Base-by-base conservation (phyloP, 2,113 vertebrate species). In the Cochlearius cochlearius region DNA sequence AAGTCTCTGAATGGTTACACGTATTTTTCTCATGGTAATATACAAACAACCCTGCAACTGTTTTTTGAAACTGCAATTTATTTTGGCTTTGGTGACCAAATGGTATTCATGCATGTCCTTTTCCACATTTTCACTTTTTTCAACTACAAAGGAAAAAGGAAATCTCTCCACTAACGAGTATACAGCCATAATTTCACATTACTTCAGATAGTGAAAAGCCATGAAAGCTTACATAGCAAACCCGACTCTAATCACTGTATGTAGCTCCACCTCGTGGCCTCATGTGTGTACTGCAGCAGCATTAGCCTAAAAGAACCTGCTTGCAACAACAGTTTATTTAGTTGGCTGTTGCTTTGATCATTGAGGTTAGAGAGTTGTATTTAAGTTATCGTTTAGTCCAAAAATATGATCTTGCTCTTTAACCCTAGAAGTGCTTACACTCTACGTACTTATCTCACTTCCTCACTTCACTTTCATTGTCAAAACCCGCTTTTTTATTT, bases 191-290 rank as follows among this genome's bases (percentile, higher is more conserved):
- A n/a, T 36, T 32, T 74, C 58, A 52, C 21, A 25, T 29, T 18
- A 30, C 21, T 71, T 75, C 76, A n/a, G 59, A 7, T 7, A 26
- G 32, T 3, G 18, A 39, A 77, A 71, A 69, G 19, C 14, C 25
- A 15, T 39, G 26, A 6, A 80, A 45, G 25, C 41, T 45, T 27
- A 8, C 17, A 9, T 0, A n/a, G 45, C 41, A 30, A 79, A 7
- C 10, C 14, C 2, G 17, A 25, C 11, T 71, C 11, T 62, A 91
- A 75, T 26, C 72, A 10, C 81, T 96, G 96, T 75, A 50, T 25
- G 72, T 38, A 84, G 88, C 90, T 27, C 96, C 30, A 87, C 90
- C 97, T 89, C 12, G 95, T 39, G 98, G 86, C 34, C 52, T 2
- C 3, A 47, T 4, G 3, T 8, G 10, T 50, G 95, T 43, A 74